Base-by-base conservation (phyloP, 53 echinoderm and acorn worm species). In the Stichopus horrens region DNA sequence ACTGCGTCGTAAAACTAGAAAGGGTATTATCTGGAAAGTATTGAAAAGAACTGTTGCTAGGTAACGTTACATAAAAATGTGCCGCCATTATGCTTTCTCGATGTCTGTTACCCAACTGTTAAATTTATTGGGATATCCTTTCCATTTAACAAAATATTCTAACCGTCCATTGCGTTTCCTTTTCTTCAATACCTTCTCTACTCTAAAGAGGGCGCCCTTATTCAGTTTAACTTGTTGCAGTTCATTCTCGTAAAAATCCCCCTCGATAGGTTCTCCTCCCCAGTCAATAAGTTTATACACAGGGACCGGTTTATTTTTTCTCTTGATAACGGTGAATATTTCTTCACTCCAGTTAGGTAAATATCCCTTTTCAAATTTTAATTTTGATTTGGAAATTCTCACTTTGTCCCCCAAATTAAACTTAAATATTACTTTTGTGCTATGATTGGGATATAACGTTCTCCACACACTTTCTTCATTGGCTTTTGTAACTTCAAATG, bases 1-100 rank as follows among this genome's bases (percentile, higher is more conserved):
- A 88, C 21, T 68, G 85, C 7, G 79, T 79, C 8, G 54, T 58
- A 22, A 89, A 94, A 82, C 76, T 80, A 20, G 88, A 83, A 54
- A 94, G 58, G 8, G 90, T 94, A 60, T 92, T 94, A 59, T 88
- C 76, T 18, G 93, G 93, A 85, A 90, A 83, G 55, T 23, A 87
- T 7, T 75, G 23, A 67, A 93, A 76, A 4, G 94, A 94, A 55
- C 93, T 95, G 56, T 95, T 95, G 86, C 91, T 93, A 3, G 93
- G 93, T 58, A 91, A 76, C 8, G 95, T 95, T 56, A 95, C 90
- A 83, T 95, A 95, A 68, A 91, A 94, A 19, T 90, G 86, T 18
- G 86, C 74, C 21, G 1, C 59, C 59, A 59, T 59, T 59, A 59
- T 59, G 11, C 59, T 8, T 16, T 19, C 20, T 76, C 55, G 5